Evolutionary conservation across 2,797 vertebrate genomes (phyloP).

Genomic region (Silurus aristotelis): DNA sequence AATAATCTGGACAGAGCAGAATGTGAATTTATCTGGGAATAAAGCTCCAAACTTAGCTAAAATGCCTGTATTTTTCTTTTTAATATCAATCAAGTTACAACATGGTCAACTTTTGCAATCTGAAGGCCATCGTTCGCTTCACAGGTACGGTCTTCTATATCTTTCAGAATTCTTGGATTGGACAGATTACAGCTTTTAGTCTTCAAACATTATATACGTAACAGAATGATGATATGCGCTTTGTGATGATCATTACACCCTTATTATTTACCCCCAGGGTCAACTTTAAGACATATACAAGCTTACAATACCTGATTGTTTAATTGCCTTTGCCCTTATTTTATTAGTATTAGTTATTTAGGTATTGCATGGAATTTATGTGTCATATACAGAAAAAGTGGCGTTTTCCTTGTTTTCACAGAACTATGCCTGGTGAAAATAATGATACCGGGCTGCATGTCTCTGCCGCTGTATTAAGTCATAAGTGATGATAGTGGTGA

Average conservation of each 20-base stretch:
- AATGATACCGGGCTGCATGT: not conserved
- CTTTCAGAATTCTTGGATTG: not conserved
- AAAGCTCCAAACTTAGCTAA: not conserved
- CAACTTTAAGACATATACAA: not conserved
- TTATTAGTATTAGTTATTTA: not conserved
- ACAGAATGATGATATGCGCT: not conserved
- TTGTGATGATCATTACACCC: not conserved
- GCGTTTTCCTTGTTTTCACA: too few species aligned
- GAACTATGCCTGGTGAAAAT: not conserved
- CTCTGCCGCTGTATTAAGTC: constrained; percentile 6
- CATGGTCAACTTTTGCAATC: not conserved
- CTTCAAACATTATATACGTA: not conserved
- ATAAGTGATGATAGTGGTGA: not conserved
- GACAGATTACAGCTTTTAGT: not conserved
- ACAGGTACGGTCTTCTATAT: not conserved
- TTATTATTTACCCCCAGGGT: not conserved
- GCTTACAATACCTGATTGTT: not conserved
- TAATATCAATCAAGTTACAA: not conserved
- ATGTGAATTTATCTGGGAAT: not conserved
- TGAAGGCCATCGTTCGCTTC: not conserved
- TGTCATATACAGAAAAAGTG: too few species aligned
- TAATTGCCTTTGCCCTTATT: not conserved
- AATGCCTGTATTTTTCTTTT: not conserved
- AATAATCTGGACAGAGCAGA: too few species aligned
- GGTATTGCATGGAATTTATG: not conserved